Conservation (phyloP, 2,113 vertebrate genomes). For the Heterotis niloticus region DNA sequence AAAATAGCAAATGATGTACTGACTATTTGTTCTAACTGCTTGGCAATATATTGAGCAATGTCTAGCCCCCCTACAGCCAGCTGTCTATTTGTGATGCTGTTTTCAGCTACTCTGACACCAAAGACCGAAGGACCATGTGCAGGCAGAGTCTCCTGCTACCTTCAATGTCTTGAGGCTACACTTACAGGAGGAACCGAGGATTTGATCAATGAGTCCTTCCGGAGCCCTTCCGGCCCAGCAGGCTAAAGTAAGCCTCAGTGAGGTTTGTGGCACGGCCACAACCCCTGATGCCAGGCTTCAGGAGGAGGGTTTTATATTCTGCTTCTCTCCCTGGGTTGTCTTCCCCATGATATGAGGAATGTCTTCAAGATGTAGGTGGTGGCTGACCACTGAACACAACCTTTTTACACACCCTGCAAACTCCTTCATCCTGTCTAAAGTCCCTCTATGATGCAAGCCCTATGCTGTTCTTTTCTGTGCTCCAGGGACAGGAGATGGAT, state of each 20-base stretch:
- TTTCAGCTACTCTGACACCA: neutral
- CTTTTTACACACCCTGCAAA: neutral
- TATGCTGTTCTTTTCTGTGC: no score
- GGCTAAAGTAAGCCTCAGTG: neutral
- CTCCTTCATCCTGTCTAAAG: no score
- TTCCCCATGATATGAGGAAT: neutral
- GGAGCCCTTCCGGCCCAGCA: neutral
- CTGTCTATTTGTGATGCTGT: neutral
- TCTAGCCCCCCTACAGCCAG: neutral
- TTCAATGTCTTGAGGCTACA: neutral
- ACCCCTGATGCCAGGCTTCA: neutral
- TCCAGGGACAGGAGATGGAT: no score
- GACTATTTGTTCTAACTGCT: neutral
- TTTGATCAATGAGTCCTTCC: neutral
- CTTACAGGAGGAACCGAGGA: neutral
- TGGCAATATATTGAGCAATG: neutral
- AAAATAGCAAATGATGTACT: neutral
- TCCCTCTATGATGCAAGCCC: no score
- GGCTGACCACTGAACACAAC: neutral
- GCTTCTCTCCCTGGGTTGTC: neutral
- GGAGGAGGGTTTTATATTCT: neutral
- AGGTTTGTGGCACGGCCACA: neutral
- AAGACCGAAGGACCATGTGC: neutral
- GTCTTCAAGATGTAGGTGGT: neutral
- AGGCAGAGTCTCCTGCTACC: neutral